A percentile compares a stretch with the other conserved stretches of the same genome.
Evolutionary conservation across 2,888 invertebrate genomes (phyloP).

Genomic region (Dasypogon diadema): DNA sequence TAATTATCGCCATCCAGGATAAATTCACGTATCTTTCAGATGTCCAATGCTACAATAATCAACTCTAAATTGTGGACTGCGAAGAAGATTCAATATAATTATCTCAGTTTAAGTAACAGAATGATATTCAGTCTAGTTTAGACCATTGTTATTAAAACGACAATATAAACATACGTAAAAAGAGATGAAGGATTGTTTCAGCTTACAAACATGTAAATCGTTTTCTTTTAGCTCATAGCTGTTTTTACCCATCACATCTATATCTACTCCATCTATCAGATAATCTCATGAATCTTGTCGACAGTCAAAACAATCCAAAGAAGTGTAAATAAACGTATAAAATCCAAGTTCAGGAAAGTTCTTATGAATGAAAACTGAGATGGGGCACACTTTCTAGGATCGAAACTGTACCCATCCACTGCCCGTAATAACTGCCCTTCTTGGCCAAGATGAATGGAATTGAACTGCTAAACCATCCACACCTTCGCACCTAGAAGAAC

Average conservation of each 20-base stretch:
- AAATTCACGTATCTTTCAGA: no score
- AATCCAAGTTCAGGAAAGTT: slow-evolving; percentile 9
- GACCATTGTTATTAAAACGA: no score
- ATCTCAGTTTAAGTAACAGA: no score
- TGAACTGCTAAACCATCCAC: slow-evolving; percentile 39
- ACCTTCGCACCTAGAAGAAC: slow-evolving; percentile 54
- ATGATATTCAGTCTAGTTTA: no score
- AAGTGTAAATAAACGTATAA: slow-evolving; percentile 26
- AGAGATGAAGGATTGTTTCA: no score
- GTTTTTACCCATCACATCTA: not conserved
- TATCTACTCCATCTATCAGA: slow-evolving; percentile 5
- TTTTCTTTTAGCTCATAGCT: no score
- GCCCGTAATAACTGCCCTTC: not conserved
- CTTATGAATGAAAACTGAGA: slow-evolving; percentile 51
- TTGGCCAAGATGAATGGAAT: slow-evolving; percentile 30
- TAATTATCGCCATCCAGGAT: no score
- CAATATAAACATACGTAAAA: no score
- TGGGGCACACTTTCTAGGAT: slow-evolving; percentile 38
- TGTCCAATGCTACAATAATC: no score
- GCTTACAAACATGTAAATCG: no score
- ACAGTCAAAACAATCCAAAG: slow-evolving; percentile 17
- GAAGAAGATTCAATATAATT: no score
- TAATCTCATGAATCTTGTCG: not conserved
- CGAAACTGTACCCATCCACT: not conserved
- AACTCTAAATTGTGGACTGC: no score